Base-by-base conservation (phyloP, 53 echinoderm and acorn worm genomes). In the Echinarachnius parma region DNA sequence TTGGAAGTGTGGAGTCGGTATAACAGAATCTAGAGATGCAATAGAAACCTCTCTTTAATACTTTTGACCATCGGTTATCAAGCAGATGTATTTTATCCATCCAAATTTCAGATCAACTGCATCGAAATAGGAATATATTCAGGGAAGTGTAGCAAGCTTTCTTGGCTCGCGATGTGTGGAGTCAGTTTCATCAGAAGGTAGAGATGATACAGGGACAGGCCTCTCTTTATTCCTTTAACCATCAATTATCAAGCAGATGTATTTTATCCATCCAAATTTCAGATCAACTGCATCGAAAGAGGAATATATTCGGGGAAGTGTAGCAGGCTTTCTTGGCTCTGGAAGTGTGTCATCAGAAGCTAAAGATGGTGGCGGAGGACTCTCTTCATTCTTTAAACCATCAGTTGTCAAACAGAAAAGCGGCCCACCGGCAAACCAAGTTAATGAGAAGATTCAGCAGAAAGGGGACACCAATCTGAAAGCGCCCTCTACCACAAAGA, bases 71-170 rank as follows among this genome's bases (percentile, higher is more conserved):
- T 66, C 66, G 13, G 9, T 19, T 16, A 46, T 18, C 5, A 29
- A 26, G 3, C 27, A 66, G 48, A 45, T 26, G n/a, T 46, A 27
- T 28, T n/a, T 19, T 48, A 16, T 2, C 21, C 62, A 28, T 28
- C 22, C 15, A 18, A 34, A 15, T 28, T 22, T 14, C 3, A 60
- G 34, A 11, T 16, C 31, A 31, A 9, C 23, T 23, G n/a, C n/a
- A n/a, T 21, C 5, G 20, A 34, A 33, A 28, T 9, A 60, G 60
- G 62, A 34, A 5, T 66, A 66, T 66, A 48, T 66, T 27, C 66
- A 46, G 19, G 66, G 66, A 3, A 47, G 66, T 22, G 47, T 66
- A 29, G 66, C 66, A 26, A 66, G 47, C 48, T 66, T 66, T 47
- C 66, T 66, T 16, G 48, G 66, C 31, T 25, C 62, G 1, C 15